Percentiles rank a stretch among this genome's conserved stretches.
Evolutionary conservation across 2,113 vertebrate genomes (phyloP).

Genomic region (Passer montanus): DNA sequence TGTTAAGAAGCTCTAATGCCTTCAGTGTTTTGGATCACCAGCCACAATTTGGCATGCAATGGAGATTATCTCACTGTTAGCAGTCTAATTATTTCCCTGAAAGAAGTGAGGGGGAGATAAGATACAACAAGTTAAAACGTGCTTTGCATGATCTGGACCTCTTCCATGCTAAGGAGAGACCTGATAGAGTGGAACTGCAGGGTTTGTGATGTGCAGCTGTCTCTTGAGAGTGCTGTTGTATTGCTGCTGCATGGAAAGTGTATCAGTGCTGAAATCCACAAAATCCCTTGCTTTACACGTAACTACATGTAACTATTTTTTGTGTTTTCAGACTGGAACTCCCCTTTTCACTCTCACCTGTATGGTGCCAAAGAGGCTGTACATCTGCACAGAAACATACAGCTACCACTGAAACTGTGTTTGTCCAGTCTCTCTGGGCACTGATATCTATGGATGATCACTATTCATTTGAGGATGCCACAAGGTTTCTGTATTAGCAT

Average conservation of each 20-base stretch:
- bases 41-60: background rate
- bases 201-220: background rate
- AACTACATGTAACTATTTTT: background rate
- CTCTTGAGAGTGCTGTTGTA: background rate
- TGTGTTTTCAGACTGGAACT: accelerated
- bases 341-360: background rate
- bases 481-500: background rate
- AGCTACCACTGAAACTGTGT: background rate
- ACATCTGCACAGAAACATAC: background rate
- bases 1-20: background rate
- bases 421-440: background rate
- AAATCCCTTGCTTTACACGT: background rate
- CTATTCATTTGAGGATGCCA: background rate
- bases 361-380: background rate
- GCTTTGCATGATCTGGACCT: background rate
- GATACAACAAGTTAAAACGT: background rate
- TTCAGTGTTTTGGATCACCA: background rate
- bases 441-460: background rate
- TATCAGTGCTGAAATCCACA: background rate
- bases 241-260: background rate
- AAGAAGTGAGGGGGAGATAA: background rate
- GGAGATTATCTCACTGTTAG: background rate
- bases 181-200: background rate
- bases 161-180: background rate
- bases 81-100: background rate